Conservation (phyloP, 2,888 invertebrate genomes). For the Prionchulus punctatus region DNA sequence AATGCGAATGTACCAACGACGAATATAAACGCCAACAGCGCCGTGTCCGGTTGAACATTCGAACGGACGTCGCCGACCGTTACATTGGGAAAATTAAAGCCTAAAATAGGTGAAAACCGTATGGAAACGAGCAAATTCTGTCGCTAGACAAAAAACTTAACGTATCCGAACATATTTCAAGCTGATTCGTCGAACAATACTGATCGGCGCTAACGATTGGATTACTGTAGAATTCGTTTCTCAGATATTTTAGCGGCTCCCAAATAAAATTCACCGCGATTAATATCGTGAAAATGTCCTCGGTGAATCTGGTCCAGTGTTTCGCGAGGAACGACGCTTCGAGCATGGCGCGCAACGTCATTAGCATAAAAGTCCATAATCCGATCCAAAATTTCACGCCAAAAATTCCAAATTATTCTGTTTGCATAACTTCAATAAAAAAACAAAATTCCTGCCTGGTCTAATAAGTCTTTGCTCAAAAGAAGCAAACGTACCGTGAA, state of each 20-base stretch:
- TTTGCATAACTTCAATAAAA: constrained; percentile 54
- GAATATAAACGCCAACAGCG: constrained; percentile 73
- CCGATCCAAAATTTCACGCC: constrained; percentile 8
- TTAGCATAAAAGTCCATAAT: constrained; percentile 6
- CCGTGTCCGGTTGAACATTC: constrained; percentile 76
- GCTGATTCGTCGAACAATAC: too few relatives aligned
- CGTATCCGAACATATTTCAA: too few relatives aligned
- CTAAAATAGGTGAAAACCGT: too few relatives aligned
- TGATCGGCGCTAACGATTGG: background rate
- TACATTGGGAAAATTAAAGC: too few relatives aligned
- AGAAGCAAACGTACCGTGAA: background rate
- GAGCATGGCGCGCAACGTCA: constrained; percentile 47
- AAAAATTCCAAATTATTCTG: background rate
- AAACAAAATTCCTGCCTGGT: too few relatives aligned
- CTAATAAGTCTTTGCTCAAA: too few relatives aligned
- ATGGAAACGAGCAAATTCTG: too few relatives aligned
- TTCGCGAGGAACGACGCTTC: constrained; percentile 82
- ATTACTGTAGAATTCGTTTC: constrained; percentile 36
- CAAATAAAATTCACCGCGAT: constrained; percentile 84
- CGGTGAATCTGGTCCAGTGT: constrained; percentile 73
- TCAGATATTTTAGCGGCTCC: constrained; percentile 62
- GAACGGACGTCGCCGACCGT: too few relatives aligned
- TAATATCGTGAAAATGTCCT: constrained; percentile 88
- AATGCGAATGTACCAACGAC: constrained; percentile 78
- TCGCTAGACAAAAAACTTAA: too few relatives aligned